These are phyloP conservation scores for Strigamia maritima DNA, from an alignment of 2,888 invertebrate species.

Conservation along the genomic window DNA sequence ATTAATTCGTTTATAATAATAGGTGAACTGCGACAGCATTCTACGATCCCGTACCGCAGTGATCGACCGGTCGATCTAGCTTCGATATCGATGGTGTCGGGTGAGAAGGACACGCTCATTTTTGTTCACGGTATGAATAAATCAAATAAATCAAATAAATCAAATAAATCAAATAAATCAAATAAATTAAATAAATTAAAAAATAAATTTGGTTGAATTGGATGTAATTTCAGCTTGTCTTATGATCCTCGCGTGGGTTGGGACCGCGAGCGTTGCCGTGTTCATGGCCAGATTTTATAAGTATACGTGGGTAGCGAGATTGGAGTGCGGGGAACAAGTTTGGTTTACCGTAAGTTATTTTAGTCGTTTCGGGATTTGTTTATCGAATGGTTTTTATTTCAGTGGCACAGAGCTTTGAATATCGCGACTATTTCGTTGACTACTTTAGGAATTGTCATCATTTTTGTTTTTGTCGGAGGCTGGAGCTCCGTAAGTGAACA, in stretches of 20 bases:
- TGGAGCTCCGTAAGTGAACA: conserved; percentile 36
- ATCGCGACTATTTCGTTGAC: conserved; percentile 75
- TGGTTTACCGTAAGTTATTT: conserved; percentile 82
- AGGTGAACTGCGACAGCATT: not conserved
- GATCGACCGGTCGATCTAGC: not conserved
- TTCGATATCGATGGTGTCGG: conserved; percentile 48
- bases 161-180: too few species aligned
- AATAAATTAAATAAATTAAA: too few species aligned
- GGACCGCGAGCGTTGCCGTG: conserved; percentile 80
- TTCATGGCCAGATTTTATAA: conserved; percentile 82
- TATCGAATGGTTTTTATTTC: conserved; percentile 42
- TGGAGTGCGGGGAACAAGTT: conserved; percentile 78
- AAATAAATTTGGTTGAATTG: too few species aligned
- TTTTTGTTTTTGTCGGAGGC: conserved; percentile 64
- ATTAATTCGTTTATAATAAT: too few species aligned
- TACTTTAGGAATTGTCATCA: conserved; percentile 71
- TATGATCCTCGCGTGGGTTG: conserved; percentile 86
- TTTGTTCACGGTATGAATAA: conserved; percentile 13
- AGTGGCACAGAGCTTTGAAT: conserved; percentile 87
- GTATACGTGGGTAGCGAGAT: conserved; percentile 79
- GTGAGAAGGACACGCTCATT: not conserved
- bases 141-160: too few species aligned
- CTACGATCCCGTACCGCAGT: not conserved
- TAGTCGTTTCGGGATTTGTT: not conserved
- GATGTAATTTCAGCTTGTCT: conserved; percentile 54